Evolutionary conservation across 2,113 vertebrate species (phyloP), one percentile per base, ranked within the genome.

Genomic region (Myanophis thanlyinensis): DNA sequence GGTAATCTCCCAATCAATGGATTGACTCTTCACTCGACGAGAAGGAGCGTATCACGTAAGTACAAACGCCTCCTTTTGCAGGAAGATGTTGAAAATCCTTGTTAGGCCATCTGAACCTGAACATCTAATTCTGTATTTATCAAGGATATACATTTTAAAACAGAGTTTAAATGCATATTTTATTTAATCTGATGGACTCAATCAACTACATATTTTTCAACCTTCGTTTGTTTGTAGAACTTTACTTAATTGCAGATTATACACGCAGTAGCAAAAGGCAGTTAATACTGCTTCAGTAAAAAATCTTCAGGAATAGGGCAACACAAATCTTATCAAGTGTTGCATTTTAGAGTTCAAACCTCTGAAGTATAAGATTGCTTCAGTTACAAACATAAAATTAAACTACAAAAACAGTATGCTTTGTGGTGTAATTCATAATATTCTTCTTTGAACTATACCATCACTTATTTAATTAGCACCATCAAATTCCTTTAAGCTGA

Each of bases 401-500:
- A 95, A 96, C 92, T 93, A 93, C 95, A 94, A 96, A 95, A 96
- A 92, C 94, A 93, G 92, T 94, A 90, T 15, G 91, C 91, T 93
- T 96, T 95, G 91, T 94, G 90, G 91, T 93, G 93, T 96, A 96
- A 92, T 91, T 95, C 93, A 95, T 94, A 95, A 95, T 96, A 94
- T 91, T 80, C 90, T 96, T 96, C 96, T 97, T 96, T 97, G 95
- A 96, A 96, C 96, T 95, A 73, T 93, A 92, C 15, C 25, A 95
- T 94, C 94, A 94, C 95, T 96, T 94, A 94, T 95, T 96, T 97
- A 96, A 97, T 97, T 97, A 95, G 94, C 95, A 94, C 93, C 94
- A 93, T 97, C 95, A 97, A 96, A 97, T 96, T 94, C 92, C 93
- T 97, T 97, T 97, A 93, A 86, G 73, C 92, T 95, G 96, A 97